Evolutionary conservation across 2,888 invertebrate genomes (phyloP).

Genomic region (Thumatha senex): DNA sequence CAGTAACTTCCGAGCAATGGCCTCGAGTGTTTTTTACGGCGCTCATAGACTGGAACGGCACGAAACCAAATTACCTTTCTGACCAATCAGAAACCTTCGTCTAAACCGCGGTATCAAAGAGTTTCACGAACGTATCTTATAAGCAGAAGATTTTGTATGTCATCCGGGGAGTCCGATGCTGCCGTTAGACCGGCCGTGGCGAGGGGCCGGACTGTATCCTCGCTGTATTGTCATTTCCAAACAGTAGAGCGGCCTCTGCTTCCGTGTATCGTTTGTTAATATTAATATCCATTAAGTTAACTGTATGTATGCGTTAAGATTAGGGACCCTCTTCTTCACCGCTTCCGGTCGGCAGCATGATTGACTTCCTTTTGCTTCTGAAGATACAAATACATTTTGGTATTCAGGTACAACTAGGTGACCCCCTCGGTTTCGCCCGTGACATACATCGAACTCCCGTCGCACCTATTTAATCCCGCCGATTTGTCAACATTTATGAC

Average conservation of each 20-base stretch:
- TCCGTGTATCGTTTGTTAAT: slow-evolving; percentile 82
- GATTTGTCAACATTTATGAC: too few species aligned
- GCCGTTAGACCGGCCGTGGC: slow-evolving; percentile 77
- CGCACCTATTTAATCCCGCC: too few species aligned
- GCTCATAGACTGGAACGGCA: slow-evolving; percentile 72
- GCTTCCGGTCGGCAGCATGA: slow-evolving; percentile 74
- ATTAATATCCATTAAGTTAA: slow-evolving; percentile 80
- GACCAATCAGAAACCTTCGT: slow-evolving; percentile 55
- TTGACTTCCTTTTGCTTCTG: slow-evolving; percentile 77
- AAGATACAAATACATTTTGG: not conserved
- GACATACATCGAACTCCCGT: too few species aligned
- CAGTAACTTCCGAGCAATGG: slow-evolving; percentile 28
- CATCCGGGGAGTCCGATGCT: slow-evolving; percentile 76
- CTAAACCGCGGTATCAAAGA: slow-evolving; percentile 65
- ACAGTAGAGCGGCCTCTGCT: slow-evolving; percentile 79
- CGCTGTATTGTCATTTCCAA: slow-evolving; percentile 63
- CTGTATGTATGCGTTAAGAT: slow-evolving; percentile 84
- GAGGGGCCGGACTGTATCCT: slow-evolving; percentile 80
- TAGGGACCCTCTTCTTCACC: slow-evolving; percentile 80
- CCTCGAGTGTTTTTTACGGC: slow-evolving; percentile 59
- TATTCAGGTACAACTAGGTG: too few species aligned
- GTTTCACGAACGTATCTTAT: slow-evolving; percentile 48
- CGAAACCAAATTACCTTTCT: slow-evolving; percentile 48
- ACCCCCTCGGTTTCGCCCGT: too few species aligned
- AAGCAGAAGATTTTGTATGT: slow-evolving; percentile 15